phyloP scores from a whole-genome alignment of 2,113 vertebrate species.

The cattle (Bos taurus) region ARS-UCD2.0 NC_037355.1:42086501-42087000 shows the following conservation, averaged over 20 bases:
- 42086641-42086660: background rate
- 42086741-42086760: background rate
- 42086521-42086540: background rate
- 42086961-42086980: background rate
- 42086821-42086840: background rate
- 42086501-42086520: background rate
- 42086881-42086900: background rate
- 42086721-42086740: background rate
- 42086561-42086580: background rate
- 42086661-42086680: background rate
- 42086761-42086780: background rate
- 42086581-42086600: background rate
- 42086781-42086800: fast-evolving
- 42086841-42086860: background rate
- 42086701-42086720: background rate
- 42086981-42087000: background rate
- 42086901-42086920: background rate
- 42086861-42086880: background rate
- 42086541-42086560: fast-evolving
- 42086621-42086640: background rate
- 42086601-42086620: background rate
- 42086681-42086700: background rate
- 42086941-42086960: background rate
- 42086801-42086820: background rate
- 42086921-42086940: background rate